Percentiles rank a stretch among this genome's conserved stretches.
Conservation (phyloP, 2,888 invertebrate genomes). For the Microctonus hyperodae region DNA sequence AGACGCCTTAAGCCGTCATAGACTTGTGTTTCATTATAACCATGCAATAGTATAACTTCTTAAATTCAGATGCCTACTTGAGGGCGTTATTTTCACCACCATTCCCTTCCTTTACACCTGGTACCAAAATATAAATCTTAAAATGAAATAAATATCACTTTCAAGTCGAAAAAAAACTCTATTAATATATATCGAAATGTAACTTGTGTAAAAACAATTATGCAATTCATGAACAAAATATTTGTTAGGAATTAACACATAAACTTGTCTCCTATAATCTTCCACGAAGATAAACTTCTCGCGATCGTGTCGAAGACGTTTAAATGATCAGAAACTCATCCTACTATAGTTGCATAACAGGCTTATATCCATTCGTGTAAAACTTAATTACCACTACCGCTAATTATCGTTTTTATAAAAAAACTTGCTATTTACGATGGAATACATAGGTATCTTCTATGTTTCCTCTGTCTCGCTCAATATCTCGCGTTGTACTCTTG, state of each 20-base stretch:
- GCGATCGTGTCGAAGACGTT: constrained; percentile 23
- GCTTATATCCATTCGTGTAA: constrained; percentile 34
- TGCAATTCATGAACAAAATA: not conserved
- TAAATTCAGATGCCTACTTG: not conserved
- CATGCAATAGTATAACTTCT: constrained; percentile 7
- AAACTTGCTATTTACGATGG: constrained; percentile 36
- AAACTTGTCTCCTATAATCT: constrained; percentile 17
- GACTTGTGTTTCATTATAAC: not conserved
- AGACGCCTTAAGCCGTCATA: too few species aligned
- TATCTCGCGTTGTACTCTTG: constrained; percentile 8
- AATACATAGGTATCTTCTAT: constrained; percentile 32
- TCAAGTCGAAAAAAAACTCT: not conserved
- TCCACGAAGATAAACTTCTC: constrained; percentile 16
- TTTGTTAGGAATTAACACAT: constrained; percentile 11
- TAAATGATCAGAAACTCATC: not conserved
- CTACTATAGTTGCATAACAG: not conserved
- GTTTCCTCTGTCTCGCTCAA: not conserved
- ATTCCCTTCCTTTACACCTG: not conserved
- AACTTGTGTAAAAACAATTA: not conserved
- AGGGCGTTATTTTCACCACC: constrained; percentile 4
- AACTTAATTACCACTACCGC: constrained; percentile 50
- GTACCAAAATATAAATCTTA: not conserved
- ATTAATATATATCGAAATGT: not conserved
- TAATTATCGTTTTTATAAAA: constrained; percentile 49
- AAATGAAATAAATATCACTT: not conserved